phyloP scores from a whole-genome alignment of 2,797 vertebrate genomes.

The Poeciliopsis paucimaculata region DNA sequence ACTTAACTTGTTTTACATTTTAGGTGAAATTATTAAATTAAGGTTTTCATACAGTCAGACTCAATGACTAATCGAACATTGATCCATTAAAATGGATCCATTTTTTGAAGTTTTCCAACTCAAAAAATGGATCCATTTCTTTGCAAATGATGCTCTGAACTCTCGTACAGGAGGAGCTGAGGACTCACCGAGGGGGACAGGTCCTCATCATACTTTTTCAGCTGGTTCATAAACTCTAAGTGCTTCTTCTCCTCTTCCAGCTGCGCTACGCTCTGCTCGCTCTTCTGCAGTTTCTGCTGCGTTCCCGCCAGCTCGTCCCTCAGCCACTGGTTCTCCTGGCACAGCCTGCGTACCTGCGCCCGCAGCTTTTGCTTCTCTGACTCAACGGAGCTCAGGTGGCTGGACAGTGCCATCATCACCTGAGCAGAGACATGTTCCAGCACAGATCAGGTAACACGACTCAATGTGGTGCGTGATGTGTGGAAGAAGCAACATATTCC shows the following conservation, averaged over 20 bases:
- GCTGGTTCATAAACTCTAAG: constrained; percentile 97
- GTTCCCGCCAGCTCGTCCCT: constrained; percentile 95
- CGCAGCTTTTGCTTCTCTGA: constrained; percentile 98
- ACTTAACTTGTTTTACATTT: not conserved
- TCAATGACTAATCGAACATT: not conserved
- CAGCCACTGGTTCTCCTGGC: constrained; percentile 99
- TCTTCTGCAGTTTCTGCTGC: constrained; percentile 96
- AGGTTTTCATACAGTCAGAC: not conserved
- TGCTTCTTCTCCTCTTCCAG: constrained; percentile 99
- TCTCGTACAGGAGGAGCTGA: not conserved
- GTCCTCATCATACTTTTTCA: constrained; percentile 97
- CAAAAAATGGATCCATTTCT: not conserved
- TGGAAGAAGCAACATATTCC: not conserved
- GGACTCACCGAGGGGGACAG: constrained; percentile 86
- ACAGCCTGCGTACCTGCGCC: constrained; percentile 93
- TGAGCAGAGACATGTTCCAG: constrained; percentile 42
- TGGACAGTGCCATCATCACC: constrained; percentile 98
- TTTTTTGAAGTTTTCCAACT: not conserved
- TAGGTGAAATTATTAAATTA: not conserved
- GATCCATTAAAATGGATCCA: not conserved
- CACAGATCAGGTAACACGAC: no score
- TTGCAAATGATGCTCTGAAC: not conserved
- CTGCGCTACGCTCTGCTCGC: constrained; percentile 95
- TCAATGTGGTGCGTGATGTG: not conserved
- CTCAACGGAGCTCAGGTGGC: constrained; percentile 94